Evolutionary conservation across 2,888 invertebrate genomes (phyloP).

Genomic region (Machimus rusticus): DNA sequence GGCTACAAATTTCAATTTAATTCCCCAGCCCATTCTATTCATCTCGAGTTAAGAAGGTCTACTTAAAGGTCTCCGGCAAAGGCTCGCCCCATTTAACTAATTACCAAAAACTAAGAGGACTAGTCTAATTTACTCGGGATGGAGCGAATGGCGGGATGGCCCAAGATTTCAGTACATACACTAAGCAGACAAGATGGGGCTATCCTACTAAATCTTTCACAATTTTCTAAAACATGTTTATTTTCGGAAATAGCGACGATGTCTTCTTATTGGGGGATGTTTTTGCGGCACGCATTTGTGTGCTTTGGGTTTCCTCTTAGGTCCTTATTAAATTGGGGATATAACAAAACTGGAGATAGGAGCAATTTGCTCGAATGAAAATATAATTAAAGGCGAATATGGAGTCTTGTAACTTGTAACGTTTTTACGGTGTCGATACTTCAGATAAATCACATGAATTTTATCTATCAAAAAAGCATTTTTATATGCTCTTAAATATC

Average conservation of each 20-base stretch:
- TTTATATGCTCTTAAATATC: not conserved
- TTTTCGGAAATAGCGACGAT: not conserved
- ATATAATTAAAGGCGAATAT: not conserved
- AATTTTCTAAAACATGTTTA: conserved; percentile 19
- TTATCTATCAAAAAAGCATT: not conserved
- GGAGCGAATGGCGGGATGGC: not conserved
- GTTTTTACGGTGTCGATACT: not conserved
- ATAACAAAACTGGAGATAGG: not conserved
- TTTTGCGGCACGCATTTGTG: not conserved
- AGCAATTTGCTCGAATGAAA: not conserved
- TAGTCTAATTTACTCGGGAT: not conserved
- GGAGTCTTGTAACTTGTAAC: not conserved
- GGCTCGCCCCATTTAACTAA: conserved; percentile 17
- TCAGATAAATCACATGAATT: not conserved
- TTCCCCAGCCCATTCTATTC: not conserved
- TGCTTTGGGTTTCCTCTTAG: not conserved
- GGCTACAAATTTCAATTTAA: conserved; percentile 21
- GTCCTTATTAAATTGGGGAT: not conserved
- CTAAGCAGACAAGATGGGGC: not conserved
- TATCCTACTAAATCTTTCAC: conserved; percentile 23
- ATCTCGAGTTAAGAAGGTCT: not conserved
- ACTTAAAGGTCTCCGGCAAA: not conserved
- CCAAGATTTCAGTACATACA: not conserved
- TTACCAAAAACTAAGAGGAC: conserved; percentile 8
- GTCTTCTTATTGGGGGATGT: not conserved